phyloP scores from a whole-genome alignment of 2,113 vertebrate species.

The Cochlearius cochlearius region DNA sequence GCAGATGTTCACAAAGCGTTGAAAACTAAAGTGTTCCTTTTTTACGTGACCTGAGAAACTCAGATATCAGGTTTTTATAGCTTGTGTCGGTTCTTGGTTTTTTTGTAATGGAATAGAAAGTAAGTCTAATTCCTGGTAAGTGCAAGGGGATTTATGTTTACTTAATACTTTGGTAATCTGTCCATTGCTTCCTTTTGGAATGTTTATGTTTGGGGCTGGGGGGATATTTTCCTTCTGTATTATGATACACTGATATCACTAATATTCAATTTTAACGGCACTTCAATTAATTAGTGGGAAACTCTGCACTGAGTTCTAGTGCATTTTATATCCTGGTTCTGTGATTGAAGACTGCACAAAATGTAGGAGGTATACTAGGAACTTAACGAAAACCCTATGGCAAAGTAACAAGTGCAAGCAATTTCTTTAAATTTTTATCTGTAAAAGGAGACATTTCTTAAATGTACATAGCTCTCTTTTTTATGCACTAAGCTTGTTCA shows the following conservation, averaged over 20 bases:
- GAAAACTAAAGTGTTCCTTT: not conserved
- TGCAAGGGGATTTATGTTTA: not conserved
- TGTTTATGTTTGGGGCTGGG: not conserved
- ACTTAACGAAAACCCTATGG: not conserved
- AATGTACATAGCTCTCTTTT: not conserved
- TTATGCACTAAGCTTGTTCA: not conserved
- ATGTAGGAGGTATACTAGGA: not conserved
- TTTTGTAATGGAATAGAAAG: not conserved
- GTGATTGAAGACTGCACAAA: not conserved
- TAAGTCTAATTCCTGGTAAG: not conserved
- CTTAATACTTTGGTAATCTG: not conserved
- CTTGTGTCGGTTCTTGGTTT: accelerated
- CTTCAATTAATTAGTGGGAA: not conserved
- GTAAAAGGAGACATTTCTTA: not conserved
- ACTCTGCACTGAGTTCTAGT: not conserved
- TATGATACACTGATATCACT: not conserved
- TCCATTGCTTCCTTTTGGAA: not conserved
- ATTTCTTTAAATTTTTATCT: not conserved
- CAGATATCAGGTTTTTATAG: not conserved
- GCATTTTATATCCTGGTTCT: not conserved
- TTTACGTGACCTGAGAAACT: not conserved
- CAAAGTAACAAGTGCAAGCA: not conserved
- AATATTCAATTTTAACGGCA: not conserved
- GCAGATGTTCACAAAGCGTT: not conserved
- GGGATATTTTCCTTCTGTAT: not conserved